Base-by-base conservation (phyloP, 2,797 vertebrate genomes). In the Rhyacichthys aspro region DNA sequence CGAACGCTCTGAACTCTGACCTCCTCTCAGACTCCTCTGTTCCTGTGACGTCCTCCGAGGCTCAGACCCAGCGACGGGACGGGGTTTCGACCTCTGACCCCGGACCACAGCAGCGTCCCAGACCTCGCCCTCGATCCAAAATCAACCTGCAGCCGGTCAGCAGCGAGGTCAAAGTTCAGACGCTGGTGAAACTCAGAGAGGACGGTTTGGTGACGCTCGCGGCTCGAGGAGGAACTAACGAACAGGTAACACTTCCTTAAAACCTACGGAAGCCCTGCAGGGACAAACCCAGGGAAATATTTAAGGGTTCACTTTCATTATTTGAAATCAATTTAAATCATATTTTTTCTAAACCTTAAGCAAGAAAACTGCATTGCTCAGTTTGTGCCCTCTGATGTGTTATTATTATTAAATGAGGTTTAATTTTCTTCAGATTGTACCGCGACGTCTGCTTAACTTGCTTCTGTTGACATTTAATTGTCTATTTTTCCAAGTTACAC, bases 81-180 rank as follows among this genome's bases (percentile, higher is more conserved):
- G 59, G 56, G 16, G 2, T 43, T 3, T 14, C 2, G 0, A 8
- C 63, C 52, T 2, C 39, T 8, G 3, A 39, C 43, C 32, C 57
- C 7, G 14, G 12, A 3, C 43, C 18, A 6, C 37, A 9, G 0
- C 64, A 69, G 34, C 91, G 81, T 37, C 97, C 96, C 15, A 93
- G 91, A 83, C 96, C 96, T 68, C 96, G 90, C 54, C 96, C 97
- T 55, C 95, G 97, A 43, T 92, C 95, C 55, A 94, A 91, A 83
- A 67, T 74, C 68, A 86, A 86, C 60, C 70, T 92, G 39, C 94
- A 80, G 81, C 89, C 91, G 12, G 16, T 89, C 59, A 60, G 80
- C 84, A 86, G 65, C 80, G 91, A 93, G 62, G 89, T 86, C 55
- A 91, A 92, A 76, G 90, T 93, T 69, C 91, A 93, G 77, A 93